phyloP scores from a whole-genome alignment of 1,140 invertebrate species.

The Sminthurinus signatus region DNA sequence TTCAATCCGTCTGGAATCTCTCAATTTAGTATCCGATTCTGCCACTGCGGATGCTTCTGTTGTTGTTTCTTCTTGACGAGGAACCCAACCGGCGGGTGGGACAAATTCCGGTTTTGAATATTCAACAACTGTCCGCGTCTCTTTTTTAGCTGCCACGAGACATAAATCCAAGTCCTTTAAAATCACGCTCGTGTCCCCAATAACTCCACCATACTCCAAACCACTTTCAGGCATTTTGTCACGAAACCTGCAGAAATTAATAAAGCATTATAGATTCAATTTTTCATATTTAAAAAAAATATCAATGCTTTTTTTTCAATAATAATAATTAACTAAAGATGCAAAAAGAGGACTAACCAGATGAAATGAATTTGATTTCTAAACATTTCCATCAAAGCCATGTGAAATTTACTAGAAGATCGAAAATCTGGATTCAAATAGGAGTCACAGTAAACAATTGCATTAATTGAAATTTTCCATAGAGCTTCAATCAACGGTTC shows the following conservation, averaged over 20 bases:
- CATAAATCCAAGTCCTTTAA: slow-evolving; percentile 9
- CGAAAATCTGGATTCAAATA: background rate
- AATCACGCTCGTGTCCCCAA: background rate
- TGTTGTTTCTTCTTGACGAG: no score
- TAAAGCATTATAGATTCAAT: background rate
- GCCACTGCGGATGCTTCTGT: background rate
- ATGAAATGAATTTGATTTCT: slow-evolving; percentile 7
- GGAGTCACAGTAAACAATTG: background rate
- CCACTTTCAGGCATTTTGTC: background rate
- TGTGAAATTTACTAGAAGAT: background rate
- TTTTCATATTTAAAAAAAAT: background rate
- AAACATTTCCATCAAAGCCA: background rate
- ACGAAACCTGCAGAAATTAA: background rate
- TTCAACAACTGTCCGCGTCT: background rate
- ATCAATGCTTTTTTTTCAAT: background rate
- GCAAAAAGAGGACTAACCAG: background rate
- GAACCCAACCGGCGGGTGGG: background rate
- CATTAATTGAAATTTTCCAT: slow-evolving; percentile 10
- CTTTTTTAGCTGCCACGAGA: background rate
- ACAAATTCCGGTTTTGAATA: background rate
- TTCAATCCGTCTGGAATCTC: no score
- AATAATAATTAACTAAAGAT: background rate
- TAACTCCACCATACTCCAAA: slow-evolving; percentile 10
- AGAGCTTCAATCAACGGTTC: slow-evolving; percentile 17
- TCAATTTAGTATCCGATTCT: no score